Evolutionary conservation across 2,113 vertebrate species (phyloP), one percentile per base, ranked within the genome.

Genomic region (Apeltes quadracus): DNA sequence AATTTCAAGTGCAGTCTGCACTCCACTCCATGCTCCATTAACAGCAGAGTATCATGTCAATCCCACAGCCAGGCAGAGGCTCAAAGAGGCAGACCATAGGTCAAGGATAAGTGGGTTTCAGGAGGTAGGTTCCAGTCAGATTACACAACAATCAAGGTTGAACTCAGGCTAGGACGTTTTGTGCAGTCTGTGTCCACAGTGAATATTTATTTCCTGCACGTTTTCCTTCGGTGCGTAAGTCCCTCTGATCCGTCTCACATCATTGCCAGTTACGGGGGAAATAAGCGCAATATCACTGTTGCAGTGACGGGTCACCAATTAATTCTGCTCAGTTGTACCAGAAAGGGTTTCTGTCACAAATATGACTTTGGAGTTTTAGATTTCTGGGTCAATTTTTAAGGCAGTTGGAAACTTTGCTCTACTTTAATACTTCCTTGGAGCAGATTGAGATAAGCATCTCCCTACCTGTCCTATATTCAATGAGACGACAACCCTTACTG

Each of bases 391-490:
- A 83, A 62, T 89, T 90, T 90, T 80, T 87, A 82, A 81, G 72
- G 79, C 83, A 76, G 78, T 41, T 48, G 39, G 76, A 86, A 82
- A 78, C 75, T 67, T 67, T 75, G 74, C 78, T 82, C 73, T 56
- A 75, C 84, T 85, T 87, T 86, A 83, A 87, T 76, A 85, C 72
- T 83, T 87, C 82, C 86, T 84, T 9, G 7, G 75, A 83, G 81
- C 72, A 73, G 87, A 89, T 90, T 84, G 84, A 85, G 88, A 90
- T 91, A 86, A 90, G 81, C 66, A 88, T 90, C 85, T 84, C 72
- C 46, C 32, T 81, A 73, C 71, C 76, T 89, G 82, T 84, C 84
- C 83, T 50, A 83, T 81, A 87, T 85, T 79, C 86, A 78, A 67
- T 84, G 74, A 88, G 54, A 82, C 78, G 83, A 87, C 87, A 88